These are phyloP conservation scores for Amphipyra tragopoginis DNA, from an alignment of 2,888 invertebrate genomes.

Conservation along the genomic window DNA sequence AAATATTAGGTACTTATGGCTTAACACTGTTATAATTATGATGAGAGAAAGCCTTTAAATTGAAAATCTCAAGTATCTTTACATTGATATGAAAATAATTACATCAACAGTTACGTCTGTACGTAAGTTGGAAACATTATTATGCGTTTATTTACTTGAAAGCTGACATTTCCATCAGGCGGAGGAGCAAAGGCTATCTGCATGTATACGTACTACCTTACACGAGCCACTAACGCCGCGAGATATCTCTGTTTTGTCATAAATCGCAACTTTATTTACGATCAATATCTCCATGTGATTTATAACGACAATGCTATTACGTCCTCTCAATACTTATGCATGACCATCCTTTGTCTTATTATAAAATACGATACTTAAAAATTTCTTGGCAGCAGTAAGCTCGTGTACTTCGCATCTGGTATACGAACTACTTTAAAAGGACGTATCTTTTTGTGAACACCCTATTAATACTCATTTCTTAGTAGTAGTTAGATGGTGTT, in stretches of 20 bases:
- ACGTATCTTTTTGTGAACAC: conserved; percentile 21
- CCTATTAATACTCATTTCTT: conserved; percentile 29
- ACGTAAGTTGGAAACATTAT: conserved; percentile 57
- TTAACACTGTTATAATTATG: background rate
- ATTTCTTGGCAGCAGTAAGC: conserved; percentile 21
- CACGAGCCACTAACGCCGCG: conserved; percentile 62
- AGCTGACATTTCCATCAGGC: conserved; percentile 73
- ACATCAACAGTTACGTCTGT: conserved; percentile 9
- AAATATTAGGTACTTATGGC: background rate
- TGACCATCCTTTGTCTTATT: conserved; percentile 66
- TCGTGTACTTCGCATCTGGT: conserved; percentile 7
- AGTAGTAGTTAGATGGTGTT: conserved; percentile 10
- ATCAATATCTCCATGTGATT: conserved; percentile 83
- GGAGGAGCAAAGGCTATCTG: conserved; percentile 75
- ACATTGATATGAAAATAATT: conserved; percentile 36
- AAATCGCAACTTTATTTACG: conserved; percentile 83
- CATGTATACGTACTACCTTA: conserved; percentile 59
- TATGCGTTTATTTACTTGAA: conserved; percentile 69
- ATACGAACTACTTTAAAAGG: conserved; percentile 5
- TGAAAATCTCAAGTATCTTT: background rate
- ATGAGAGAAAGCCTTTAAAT: background rate
- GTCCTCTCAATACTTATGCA: conserved; percentile 64
- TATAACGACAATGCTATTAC: conserved; percentile 81
- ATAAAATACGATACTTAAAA: conserved; percentile 48
- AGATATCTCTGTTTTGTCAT: conserved; percentile 82